A percentile compares a stretch with the other conserved stretches of the same genome.
These are phyloP conservation scores for Rhinoraja longicauda DNA, from an alignment of 2,797 vertebrate genomes.

Conservation along the genomic window DNA sequence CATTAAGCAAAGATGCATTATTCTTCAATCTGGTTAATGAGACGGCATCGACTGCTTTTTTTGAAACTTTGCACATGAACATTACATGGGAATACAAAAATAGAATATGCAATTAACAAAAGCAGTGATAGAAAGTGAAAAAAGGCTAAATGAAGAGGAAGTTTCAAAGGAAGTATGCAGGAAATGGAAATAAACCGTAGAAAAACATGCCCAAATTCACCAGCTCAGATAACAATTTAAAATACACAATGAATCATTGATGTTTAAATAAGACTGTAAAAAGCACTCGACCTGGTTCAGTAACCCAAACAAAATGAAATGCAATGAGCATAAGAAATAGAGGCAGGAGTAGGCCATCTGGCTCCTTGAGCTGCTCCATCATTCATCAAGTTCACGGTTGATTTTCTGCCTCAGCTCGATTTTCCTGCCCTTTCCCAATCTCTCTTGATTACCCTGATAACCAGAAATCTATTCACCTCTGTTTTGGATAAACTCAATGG, in stretches of 20 bases:
- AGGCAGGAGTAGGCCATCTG: too few relatives aligned
- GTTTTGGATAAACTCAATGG: too few relatives aligned
- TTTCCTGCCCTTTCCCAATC: too few relatives aligned
- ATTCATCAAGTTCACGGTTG: too few relatives aligned
- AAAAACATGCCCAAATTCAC: background rate
- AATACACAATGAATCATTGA: background rate
- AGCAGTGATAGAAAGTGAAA: background rate
- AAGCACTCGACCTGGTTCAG: background rate
- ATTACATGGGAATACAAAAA: background rate
- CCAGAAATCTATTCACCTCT: too few relatives aligned
- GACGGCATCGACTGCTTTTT: background rate
- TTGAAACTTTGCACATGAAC: background rate
- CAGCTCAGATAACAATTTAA: conserved; percentile 5
- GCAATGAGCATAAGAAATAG: too few relatives aligned
- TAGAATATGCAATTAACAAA: background rate
- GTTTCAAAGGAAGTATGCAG: background rate
- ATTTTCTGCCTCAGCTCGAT: too few relatives aligned
- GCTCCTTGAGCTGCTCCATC: too few relatives aligned
- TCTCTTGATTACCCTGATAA: too few relatives aligned
- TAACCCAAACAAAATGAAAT: conserved; percentile 17
- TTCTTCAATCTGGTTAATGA: background rate
- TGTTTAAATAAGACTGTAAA: background rate
- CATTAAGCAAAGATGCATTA: background rate
- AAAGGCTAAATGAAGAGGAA: conserved; percentile 7
- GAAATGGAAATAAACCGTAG: background rate